phyloP scores from a whole-genome alignment of 2,888 invertebrate genomes.

The Trypoxylon attenuatum region DNA sequence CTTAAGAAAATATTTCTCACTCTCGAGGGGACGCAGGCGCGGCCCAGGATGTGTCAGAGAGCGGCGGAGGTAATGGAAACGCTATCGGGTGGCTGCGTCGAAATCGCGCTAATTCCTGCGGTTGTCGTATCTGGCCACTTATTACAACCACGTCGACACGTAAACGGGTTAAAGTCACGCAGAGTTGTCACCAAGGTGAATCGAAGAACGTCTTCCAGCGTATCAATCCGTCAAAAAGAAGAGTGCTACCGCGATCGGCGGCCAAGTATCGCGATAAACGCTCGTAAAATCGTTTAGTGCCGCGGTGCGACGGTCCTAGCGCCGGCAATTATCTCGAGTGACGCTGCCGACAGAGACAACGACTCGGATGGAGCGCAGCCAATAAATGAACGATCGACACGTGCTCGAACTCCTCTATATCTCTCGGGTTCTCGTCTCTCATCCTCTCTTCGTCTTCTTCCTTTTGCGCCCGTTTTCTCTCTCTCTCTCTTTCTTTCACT shows the following conservation, averaged over 20 bases:
- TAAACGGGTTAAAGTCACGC: background rate
- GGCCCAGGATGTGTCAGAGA: background rate
- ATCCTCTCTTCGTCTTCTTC: background rate
- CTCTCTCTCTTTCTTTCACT: background rate
- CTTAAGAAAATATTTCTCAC: constrained; percentile 18
- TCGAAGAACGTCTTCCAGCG: background rate
- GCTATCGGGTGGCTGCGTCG: background rate
- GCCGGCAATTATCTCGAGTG: constrained; percentile 4
- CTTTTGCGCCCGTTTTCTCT: background rate
- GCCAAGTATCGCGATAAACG: constrained; percentile 31
- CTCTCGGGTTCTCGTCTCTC: too few species aligned
- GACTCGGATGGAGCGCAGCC: constrained; percentile 5
- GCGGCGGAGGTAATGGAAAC: background rate
- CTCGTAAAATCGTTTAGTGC: constrained; percentile 37
- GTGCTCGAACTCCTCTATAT: too few species aligned
- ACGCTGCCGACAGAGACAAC: background rate
- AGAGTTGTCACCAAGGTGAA: background rate
- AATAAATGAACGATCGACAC: constrained; percentile 10
- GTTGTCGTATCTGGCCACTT: background rate
- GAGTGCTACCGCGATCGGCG: background rate
- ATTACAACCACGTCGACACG: background rate
- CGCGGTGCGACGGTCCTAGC: too few species aligned
- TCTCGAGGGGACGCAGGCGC: background rate
- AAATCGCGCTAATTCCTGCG: background rate
- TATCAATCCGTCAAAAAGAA: background rate